Percentiles rank a stretch among this genome's conserved stretches.
Evolutionary conservation across 2,113 vertebrate species (phyloP).

Genomic region (Brachionichthys hirsutus): DNA sequence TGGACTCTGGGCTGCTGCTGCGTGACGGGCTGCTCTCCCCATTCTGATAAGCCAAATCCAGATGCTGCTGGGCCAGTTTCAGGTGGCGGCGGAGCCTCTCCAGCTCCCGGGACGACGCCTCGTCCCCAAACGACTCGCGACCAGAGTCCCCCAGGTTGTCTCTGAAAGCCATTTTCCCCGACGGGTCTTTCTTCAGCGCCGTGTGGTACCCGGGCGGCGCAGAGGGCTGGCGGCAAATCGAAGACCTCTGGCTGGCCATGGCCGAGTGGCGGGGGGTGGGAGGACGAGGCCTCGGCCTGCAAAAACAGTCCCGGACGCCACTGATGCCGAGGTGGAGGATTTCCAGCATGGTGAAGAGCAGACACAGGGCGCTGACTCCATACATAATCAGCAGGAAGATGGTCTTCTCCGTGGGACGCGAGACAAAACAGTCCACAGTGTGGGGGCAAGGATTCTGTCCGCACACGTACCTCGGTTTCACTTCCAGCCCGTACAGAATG

Average conservation of each 20-base stretch:
- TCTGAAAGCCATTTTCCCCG: conserved; percentile 71
- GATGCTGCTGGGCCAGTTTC: conserved; percentile 85
- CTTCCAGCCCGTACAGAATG: conserved; percentile 84
- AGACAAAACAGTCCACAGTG: conserved; percentile 89
- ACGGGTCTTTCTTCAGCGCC: conserved; percentile 78
- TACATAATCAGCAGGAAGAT: conserved; percentile 93
- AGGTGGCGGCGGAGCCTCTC: conserved; percentile 81
- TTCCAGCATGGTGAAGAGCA: conserved; percentile 86
- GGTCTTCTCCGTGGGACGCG: conserved; percentile 89
- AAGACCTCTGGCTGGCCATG: conserved; percentile 72
- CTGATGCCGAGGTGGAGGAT: conserved; percentile 87
- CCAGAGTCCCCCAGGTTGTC: conserved; percentile 77
- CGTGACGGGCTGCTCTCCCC: conserved; percentile 80
- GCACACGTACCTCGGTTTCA: conserved; percentile 83
- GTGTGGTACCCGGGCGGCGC: conserved; percentile 88
- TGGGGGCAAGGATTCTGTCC: conserved; percentile 85
- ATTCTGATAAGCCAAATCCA: conserved; percentile 83
- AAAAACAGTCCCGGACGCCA: conserved; percentile 82
- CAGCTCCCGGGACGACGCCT: conserved; percentile 75
- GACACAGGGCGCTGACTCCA: conserved; percentile 82
- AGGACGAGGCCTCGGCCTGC: conserved; percentile 15
- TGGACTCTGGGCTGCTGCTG: conserved; percentile 89
- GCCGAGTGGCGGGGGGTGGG: conserved; percentile 54
- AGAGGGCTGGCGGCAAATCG: conserved; percentile 72
- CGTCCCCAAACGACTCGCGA: conserved; percentile 72